Base-by-base conservation (phyloP, 2,797 vertebrate species). In the Euthynnus affinis region DNA sequence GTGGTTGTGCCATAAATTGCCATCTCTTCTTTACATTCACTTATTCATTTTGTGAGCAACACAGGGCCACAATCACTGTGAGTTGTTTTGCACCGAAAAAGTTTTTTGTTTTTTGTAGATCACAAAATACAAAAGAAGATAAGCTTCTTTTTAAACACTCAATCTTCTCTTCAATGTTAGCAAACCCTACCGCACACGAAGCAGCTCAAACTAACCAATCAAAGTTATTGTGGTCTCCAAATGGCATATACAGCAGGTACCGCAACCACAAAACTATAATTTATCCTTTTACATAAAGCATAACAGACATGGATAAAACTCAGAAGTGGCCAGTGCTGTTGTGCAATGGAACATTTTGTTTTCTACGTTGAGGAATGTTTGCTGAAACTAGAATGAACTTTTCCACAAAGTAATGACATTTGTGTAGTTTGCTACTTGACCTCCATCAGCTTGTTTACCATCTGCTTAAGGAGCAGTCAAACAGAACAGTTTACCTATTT, bases 111-210 rank as follows among this genome's bases (percentile, higher is more conserved):
- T 15, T 60, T 51, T 44, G 13, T 8, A 8, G 9, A 57, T 67
- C 3, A 49, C 23, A 62, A 42, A 69, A 64, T 20, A 42, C 34
- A 53, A 71, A 62, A 61, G 17, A 42, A 17, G 37, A 82, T 23
- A 27, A 23, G 1, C 15, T 9, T 44, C 17, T 55, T 66, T 68
- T 20, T 9, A 78, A 79, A 87, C 58, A 37, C n/a, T 25, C 2
- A 0, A 29, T 62, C 42, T 61, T 66, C 22, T 40, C 1, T 20
- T 73, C 42, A 22, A 0, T 56, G 53, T 42, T 34, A 46, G 23
- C 46, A 64, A 76, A 64, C 62, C 7, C 25, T 46, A 13, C 74
- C 78, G 75, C 87, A 83, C 83, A 79, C 57, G 68, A 37, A 34
- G 66, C 57, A 22, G 20, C 40, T 64, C 37, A n/a, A n/a, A 69